Evolutionary conservation across 2,113 vertebrate genomes (phyloP).

Genomic region (Phrynocephalus versicolor): DNA sequence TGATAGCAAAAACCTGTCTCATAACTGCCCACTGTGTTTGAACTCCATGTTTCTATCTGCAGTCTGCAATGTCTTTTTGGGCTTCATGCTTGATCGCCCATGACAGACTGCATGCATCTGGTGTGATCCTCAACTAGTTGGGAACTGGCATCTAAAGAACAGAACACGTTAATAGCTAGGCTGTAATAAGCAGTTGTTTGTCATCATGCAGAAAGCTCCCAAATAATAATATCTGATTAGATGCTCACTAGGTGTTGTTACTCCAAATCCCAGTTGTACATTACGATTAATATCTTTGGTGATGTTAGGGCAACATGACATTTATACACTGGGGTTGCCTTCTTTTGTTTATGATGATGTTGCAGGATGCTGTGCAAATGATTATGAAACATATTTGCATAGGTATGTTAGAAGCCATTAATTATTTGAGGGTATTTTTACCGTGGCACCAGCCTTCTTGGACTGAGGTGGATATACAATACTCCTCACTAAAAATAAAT

Average conservation of each 20-base stretch:
- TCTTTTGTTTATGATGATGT: neutral
- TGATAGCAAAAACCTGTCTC: too few species aligned
- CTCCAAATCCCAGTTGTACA: neutral
- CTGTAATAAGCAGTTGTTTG: too few species aligned
- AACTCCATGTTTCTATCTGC: too few species aligned
- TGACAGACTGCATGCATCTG: too few species aligned
- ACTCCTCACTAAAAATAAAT: neutral
- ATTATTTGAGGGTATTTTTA: neutral
- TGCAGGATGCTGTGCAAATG: neutral
- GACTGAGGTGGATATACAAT: neutral
- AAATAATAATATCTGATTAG: neutral
- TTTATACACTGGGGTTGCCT: neutral
- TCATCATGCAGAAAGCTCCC: neutral
- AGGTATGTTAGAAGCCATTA: neutral
- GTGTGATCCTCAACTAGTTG: too few species aligned
- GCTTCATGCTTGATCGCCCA: too few species aligned
- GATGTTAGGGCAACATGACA: neutral
- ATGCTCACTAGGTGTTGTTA: neutral
- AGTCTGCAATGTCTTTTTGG: too few species aligned
- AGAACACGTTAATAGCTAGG: too few species aligned
- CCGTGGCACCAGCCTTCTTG: neutral
- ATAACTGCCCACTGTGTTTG: too few species aligned
- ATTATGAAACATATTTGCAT: neutral
- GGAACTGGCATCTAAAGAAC: too few species aligned
- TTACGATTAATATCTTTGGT: neutral